Base-by-base conservation (phyloP, 2,888 invertebrate genomes). In the Macropis europaea region DNA sequence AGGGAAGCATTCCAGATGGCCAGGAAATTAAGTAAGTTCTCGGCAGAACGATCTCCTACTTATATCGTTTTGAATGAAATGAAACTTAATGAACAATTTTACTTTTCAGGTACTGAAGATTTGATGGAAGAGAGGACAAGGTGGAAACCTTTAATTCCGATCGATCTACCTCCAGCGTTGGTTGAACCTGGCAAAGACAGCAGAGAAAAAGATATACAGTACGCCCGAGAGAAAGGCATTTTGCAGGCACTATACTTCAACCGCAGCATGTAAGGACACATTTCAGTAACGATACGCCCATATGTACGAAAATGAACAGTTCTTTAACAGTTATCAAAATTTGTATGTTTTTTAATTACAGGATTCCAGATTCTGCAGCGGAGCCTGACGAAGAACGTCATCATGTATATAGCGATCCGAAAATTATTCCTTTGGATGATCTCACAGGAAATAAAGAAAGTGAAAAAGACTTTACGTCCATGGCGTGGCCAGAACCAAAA, bases 361-460 rank as follows among this genome's bases (percentile, higher is more conserved):
- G 92, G 91, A 95, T 97, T 74, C 97, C 98, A 0, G 97, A 97
- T 86, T 94, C 95, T 24, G 93, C 97, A 0, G 92, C 94, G 19
- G 98, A 98, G 90, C 96, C 98, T 1, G 97, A 98, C 82, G 91
- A 94, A 60, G 97, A 97, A 90, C 94, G 94, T 15, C 95, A 95
- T 83, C 92, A 91, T 28, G 92, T 93, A 36, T 93, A 94, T 76
- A 92, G 93, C 2, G 97, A 97, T 87, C 95, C 97, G 0, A 94
- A 94, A 70, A 91, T 93, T 15, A 97, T 98, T 90, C 98, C 98
- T 0, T 90, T 97, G 59, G 97, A 97, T 76, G 98, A 98, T 91
- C 93, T 95, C 3, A 94, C 95, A 0, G 96, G 96, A 5, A 95
- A 95, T 88, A 95, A 95, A 71, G 96, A 96, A 83, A 94, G 94